phyloP scores from a whole-genome alignment of 2,888 invertebrate genomes.

The Drosophila colorata region DNA sequence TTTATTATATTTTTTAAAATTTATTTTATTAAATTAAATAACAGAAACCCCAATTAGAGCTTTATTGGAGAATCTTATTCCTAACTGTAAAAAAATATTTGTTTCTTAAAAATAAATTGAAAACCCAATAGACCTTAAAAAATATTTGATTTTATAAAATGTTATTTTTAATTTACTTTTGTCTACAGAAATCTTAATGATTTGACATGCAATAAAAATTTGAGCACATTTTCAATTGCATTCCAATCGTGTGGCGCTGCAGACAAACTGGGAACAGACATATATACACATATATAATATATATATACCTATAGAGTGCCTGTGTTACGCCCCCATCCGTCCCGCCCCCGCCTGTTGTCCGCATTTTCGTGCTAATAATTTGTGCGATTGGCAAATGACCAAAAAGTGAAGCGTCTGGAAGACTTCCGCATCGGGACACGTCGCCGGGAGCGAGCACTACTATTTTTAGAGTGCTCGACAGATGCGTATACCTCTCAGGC shows the following conservation, averaged over 20 bases:
- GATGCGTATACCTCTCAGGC: constrained; percentile 9
- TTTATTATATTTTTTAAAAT: too few relatives aligned
- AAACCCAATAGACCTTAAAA: too few relatives aligned
- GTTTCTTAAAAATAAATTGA: too few relatives aligned
- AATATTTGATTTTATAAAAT: too few relatives aligned
- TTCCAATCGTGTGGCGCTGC: constrained; percentile 27
- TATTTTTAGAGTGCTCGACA: constrained; percentile 56
- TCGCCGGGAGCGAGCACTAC: constrained; percentile 42
- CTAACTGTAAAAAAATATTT: too few relatives aligned
- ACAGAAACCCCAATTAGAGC: too few relatives aligned
- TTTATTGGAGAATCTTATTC: too few relatives aligned
- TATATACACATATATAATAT: neutral
- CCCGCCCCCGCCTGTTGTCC: constrained; percentile 10
- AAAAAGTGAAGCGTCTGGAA: constrained; percentile 73
- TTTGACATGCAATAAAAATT: constrained; percentile 4
- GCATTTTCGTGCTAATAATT: constrained; percentile 55
- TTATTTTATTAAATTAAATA: too few relatives aligned
- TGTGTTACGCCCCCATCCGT: neutral
- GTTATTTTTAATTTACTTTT: too few relatives aligned
- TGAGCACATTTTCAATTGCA: constrained; percentile 21
- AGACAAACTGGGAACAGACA: constrained; percentile 27
- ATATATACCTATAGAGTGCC: constrained; percentile 1
- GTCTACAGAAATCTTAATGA: too few relatives aligned
- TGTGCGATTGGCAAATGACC: constrained; percentile 76
- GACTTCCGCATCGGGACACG: constrained; percentile 77